Evolutionary conservation across 2,797 vertebrate species (phyloP), one percentile per base, ranked within the genome.

Genomic region (Tachyglossus aculeatus): DNA sequence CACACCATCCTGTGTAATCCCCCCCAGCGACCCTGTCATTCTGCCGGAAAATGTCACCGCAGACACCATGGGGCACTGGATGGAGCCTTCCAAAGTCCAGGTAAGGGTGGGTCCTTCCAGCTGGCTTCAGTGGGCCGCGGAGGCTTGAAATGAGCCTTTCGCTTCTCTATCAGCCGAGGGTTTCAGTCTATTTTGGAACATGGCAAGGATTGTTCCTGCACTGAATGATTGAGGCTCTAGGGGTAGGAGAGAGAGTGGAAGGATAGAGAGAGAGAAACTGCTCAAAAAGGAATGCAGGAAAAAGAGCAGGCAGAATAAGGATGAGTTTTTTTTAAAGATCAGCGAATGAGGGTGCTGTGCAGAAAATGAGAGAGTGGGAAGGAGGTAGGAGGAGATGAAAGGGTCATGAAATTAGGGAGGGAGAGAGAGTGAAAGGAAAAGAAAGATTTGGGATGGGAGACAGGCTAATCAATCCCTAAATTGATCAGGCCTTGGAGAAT

Each of bases 51-150:
- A 93, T 2, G 61, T 95, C 31, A 95, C 94, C 58, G 86, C 91
- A 16, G 94, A 96, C 63, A 93, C 93, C 1, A 83, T 98, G 88
- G 93, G 95, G 66, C 95, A 99, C 90, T 95, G 94, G 92, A 93
- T 97, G 92, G 88, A 94, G 41, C 96, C 97, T 62, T 87, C 87
- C 67, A 93, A 84, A 80, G 93, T 98, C 69, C 89, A 96, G 96
- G 98, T 99, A 84, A 92, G 86, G 1, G 5, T 21, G 11, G 19
- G 22, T 24, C 5, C 9, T 32, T 32, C 33, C 22, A n/a, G n/a
- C n/a, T n/a, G n/a, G n/a, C n/a, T n/a, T n/a, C n/a, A n/a, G n/a
- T n/a, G n/a, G n/a, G n/a, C n/a, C n/a, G n/a, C n/a, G n/a, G n/a
- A n/a, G n/a, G n/a, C n/a, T n/a, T n/a, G n/a, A n/a, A n/a, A n/a